Evolutionary conservation across 2,888 invertebrate genomes (phyloP), one percentile per base, ranked within the genome.

Genomic region (Epirrhoe alternata): DNA sequence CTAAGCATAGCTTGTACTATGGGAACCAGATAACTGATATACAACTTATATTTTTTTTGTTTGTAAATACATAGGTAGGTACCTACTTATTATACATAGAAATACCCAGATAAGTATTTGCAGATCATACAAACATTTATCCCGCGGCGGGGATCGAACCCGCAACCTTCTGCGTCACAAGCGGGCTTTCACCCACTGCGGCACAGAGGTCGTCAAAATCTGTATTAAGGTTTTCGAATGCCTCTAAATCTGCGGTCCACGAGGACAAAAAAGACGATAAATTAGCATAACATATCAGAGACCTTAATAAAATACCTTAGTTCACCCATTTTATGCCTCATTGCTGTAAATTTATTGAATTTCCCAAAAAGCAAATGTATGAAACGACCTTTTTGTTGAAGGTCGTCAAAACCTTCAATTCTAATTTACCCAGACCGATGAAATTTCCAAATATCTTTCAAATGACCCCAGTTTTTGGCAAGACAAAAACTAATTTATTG

Each of bases 401-500:
- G 14, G 47, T 42, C 38, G 8, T 33, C 47, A 47, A 49, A 58
- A 49, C 45, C 47, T 16, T 58, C 17, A 17, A 17, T 45, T 51
- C 17, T 38, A 51, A 60, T 45, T 52, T 42, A 30, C 12, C 45
- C 66, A 72, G 70, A 62, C 70, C 69, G 68, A 73, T 61, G 53
- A 58, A 69, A 66, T 61, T 66, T 38, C 31, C 30, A 54, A 57
- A 14, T 52, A 65, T 58, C 45, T 63, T 56, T 42, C 56, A 65
- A 61, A 38, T 54, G 53, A 66, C 61, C 61, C 61, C 38, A 49
- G 47, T 66, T 69, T 72, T 70, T 70, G 67, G 66, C 57, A 61
- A 64, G 60, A 58, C 61, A 64, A 70, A 67, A 63, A 64, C 64
- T 64, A 70, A 65, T 65, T 57, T 63, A 61, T 64, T 58, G 66